Percentiles rank a stretch among this genome's conserved stretches.
These are phyloP conservation scores for Tridacna crocea DNA, from an alignment of 2,888 invertebrate genomes.

Conservation along the genomic window DNA sequence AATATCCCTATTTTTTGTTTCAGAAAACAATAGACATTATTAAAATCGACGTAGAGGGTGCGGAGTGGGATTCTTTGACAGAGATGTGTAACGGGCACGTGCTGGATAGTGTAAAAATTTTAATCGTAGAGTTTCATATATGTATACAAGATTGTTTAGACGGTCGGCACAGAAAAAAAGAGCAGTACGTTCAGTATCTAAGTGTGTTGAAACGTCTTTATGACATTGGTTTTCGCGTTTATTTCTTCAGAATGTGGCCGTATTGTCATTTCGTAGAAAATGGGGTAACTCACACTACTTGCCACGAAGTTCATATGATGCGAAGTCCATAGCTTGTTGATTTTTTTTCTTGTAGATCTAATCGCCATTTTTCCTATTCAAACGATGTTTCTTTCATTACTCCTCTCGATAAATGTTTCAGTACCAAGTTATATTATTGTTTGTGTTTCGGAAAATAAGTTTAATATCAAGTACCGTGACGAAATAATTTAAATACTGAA, in stretches of 20 bases:
- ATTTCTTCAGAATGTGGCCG: slow-evolving; percentile 24
- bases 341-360: no score
- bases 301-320: slow-evolving; percentile 24
- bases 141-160: slow-evolving; percentile 5
- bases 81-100: not conserved
- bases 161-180: not conserved
- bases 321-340: no score
- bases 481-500: no score
- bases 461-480: no score
- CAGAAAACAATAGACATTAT: slow-evolving; percentile 13
- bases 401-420: no score
- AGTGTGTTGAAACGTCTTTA: slow-evolving; percentile 9
- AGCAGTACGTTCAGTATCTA: slow-evolving; percentile 8
- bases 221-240: slow-evolving; percentile 5
- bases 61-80: slow-evolving; percentile 16
- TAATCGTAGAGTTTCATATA: slow-evolving; percentile 20
- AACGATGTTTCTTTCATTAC: no score
- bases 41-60: slow-evolving; percentile 11
- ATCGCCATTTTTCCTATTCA: no score
- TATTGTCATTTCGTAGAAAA: slow-evolving; percentile 3
- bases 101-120: not conserved
- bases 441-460: no score
- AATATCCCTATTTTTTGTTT: not conserved
- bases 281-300: not conserved
- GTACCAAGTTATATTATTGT: no score